Base-by-base conservation (phyloP, 2,113 vertebrate species). In the Poeciliopsis retropinna region DNA sequence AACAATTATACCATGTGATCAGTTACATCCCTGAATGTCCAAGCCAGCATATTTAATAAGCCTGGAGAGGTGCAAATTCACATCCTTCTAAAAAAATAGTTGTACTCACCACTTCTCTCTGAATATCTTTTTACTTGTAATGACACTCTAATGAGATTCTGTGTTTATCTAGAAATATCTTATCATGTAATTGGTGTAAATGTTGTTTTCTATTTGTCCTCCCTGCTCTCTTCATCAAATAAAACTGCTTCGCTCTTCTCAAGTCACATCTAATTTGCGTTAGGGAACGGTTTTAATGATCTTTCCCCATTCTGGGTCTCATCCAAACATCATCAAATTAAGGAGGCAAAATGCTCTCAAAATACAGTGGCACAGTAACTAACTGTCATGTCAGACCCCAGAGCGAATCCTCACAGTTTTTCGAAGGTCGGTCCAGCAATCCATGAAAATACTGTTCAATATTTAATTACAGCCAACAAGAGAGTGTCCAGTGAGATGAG, bases 391-490 rank as follows among this genome's bases (percentile, higher is more conserved):
- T 70, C 60, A 62, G 57, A 34, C 47, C 71, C 61, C 60, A 69
- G 67, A 72, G 69, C 57, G n/a, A 39, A 66, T 61, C 72, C 47
- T 82, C 64, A 72, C 30, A 25, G 60, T 17, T 41, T 67, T 37
- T 60, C 73, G 69, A 57, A 27, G 67, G 65, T 67, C 72, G 65
- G 25, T 81, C 54, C 67, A 79, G 65, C 67, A 79, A 70, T 80
- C 80, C 80, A 66, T 75, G 75, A 80, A 85, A 91, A 82, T 73
- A 64, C 61, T 82, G 74, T 64, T 88, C 80, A 88, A 87, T 85
- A 84, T 89, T 86, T 88, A 87, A 91, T 89, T 84, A 86, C 72
- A 70, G 44, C 63, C 69, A 70, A 60, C 37, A 28, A 76, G 63
- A 82, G 75, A 77, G 78, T 86, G 81, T 81, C 83, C 79, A 70